These are phyloP conservation scores for Linhomoeus sp. DNA, from an alignment of 2,888 invertebrate species.

Conservation along the genomic window DNA sequence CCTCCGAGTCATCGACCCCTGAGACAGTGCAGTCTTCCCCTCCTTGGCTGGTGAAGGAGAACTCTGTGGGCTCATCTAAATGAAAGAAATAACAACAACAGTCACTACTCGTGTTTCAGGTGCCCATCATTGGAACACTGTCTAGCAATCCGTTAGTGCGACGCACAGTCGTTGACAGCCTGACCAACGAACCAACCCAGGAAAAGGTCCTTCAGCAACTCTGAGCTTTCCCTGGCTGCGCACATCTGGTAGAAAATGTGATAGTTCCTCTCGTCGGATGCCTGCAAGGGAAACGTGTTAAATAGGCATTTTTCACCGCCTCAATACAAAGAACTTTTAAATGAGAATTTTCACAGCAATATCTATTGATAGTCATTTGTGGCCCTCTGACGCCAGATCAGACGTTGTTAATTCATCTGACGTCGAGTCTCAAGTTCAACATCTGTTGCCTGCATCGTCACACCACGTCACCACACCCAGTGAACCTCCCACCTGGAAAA, in stretches of 20 bases:
- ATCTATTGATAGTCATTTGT: too few relatives aligned
- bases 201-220: conserved; percentile 41
- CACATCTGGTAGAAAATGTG: conserved; percentile 96
- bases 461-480: too few relatives aligned
- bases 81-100: background rate
- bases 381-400: too few relatives aligned
- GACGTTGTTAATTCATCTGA: too few relatives aligned
- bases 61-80: conserved; percentile 51
- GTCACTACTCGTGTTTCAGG: too few relatives aligned
- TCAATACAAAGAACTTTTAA: too few relatives aligned
- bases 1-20: background rate
- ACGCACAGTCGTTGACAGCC: too few relatives aligned
- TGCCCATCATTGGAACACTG: background rate
- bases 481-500: conserved; percentile 46
- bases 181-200: conserved; percentile 40
- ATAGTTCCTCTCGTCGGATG: conserved; percentile 79
- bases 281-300: conserved; percentile 36
- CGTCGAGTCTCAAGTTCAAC: too few relatives aligned
- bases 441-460: too few relatives aligned
- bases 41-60: conserved; percentile 44
- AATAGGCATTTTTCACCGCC: too few relatives aligned
- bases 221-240: conserved; percentile 38
- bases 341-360: too few relatives aligned
- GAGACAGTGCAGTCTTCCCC: conserved; percentile 44
- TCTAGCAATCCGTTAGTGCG: too few relatives aligned